Base-by-base conservation (phyloP, 2,797 vertebrate genomes). In the Percopsis omiscomaycus region DNA sequence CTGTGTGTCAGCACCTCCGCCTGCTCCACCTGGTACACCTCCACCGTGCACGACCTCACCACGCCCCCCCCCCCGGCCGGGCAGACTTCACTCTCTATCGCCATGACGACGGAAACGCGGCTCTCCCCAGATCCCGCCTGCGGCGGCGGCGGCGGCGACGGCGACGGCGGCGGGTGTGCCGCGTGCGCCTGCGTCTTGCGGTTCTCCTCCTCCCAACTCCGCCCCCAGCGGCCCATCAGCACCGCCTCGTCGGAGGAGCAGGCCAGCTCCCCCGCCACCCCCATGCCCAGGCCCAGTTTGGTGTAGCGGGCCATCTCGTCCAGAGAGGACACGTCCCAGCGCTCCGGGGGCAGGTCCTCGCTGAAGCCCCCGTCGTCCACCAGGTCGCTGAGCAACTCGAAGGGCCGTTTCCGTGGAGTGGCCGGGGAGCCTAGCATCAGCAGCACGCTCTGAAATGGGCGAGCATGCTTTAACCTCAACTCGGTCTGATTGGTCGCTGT, bases 341-440 rank as follows among this genome's bases (percentile, higher is more conserved):
- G 89, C 79, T 92, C 91, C 0, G 88, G 78, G 69, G 88, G 88
- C 59, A 89, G 84, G 76, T 92, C 91, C 82, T 92, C 90, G 0
- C 86, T 82, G 1, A 90, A 79, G 67, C 89, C 88, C 0, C 88
- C 91, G 3, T 92, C 91, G 22, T 92, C 91, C 80, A 92, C 91
- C 59, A 92, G 81, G 85, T 92, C 91, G 65, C 91, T 92, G 54
- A 92, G 86, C 79, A 92, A 77, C 87, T 92, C 91, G 30, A 92
- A 91, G 61, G 90, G 89, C 13, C 89, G 89, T 75, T 92, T 92
- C 75, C 87, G 68, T 5, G 90, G 87, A 6, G 83, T 87, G 16
- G 89, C 89, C 4, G 89, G 89, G 64, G 89, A 91, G 74, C 90
- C 91, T 79, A 92, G 73, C 89, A 91, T 92, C 57, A 92, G 90